Conservation (phyloP, 2,888 invertebrate genomes). For the Dyspetes luteomarginatus region DNA sequence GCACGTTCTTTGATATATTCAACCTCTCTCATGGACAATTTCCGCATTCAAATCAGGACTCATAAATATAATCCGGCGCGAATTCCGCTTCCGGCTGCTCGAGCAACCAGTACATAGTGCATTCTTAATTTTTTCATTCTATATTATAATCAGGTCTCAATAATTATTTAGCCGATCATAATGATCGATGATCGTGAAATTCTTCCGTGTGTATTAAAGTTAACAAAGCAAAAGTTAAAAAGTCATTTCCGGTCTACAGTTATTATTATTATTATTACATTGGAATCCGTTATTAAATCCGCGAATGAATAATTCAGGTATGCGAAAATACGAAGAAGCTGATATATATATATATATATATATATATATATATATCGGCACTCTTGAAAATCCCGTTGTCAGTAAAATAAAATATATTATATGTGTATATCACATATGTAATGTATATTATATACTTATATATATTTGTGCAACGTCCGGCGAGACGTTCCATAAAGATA, state of each 20-base stretch:
- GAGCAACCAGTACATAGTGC: conserved; percentile 8
- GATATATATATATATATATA: neutral
- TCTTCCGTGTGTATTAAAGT: conserved; percentile 12
- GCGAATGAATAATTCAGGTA: conserved; percentile 46
- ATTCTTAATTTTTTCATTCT: conserved; percentile 1
- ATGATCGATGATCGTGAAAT: conserved; percentile 8
- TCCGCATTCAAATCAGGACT: conserved; percentile 14
- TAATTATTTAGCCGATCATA: neutral
- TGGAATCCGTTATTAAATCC: conserved; percentile 20
- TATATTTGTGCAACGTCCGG: conserved; percentile 26
- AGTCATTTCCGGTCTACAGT: conserved; percentile 34
- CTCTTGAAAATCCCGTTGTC: too few relatives aligned
- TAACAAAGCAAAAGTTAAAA: conserved; percentile 22
- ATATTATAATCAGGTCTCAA: too few relatives aligned
- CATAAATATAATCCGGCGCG: neutral
- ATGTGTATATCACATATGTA: conserved; percentile 11
- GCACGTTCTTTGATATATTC: neutral
- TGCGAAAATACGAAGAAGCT: conserved; percentile 29
- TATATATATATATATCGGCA: neutral
- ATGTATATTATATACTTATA: conserved; percentile 19
- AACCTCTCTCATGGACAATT: conserved; percentile 11
- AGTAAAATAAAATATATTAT: too few relatives aligned
- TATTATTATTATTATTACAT: conserved; percentile 21
- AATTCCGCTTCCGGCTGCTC: conserved; percentile 27
- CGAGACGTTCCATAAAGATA: conserved; percentile 58